Base-by-base conservation (phyloP, 2,113 vertebrate genomes). In the Mustela nigripes region DNA sequence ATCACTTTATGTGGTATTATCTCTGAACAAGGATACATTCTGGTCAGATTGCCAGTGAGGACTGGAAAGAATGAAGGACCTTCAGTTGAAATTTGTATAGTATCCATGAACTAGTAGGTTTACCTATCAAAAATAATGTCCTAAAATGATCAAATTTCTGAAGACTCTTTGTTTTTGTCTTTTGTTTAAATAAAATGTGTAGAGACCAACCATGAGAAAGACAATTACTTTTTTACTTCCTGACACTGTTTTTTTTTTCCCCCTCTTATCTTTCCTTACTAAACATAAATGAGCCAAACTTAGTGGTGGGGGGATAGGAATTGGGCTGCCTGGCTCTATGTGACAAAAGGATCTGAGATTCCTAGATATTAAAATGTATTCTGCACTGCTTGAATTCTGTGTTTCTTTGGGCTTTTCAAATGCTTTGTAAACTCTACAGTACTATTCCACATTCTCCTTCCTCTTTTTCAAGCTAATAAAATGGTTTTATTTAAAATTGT, bases 111-210 rank as follows among this genome's bases (percentile, higher is more conserved):
- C 60, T 83, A 0, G 56, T 60, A 48, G 26, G 53, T 85, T 69
- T 85, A 78, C 5, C 62, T 89, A 33, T 73, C 11, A 85, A 84
- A 90, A 84, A 53, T 45, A 84, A 14, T 22, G 39, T 31, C 50
- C 89, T 53, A 53, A 81, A 92, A 42, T 69, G 65, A 71, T 45
- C 48, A 83, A 31, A 63, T 81, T 96, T 92, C 45, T 96, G 48
- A 60, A 91, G 16, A 85, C 39, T 53, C 45, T 31, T 78, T 73
- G 39, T 85, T 65, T 36, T 81, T 84, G 42, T 33, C 3, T 28
- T 96, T 94, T 94, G 3, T 81, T 74, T 84, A 78, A 89, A 53
- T 89, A 95, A 50, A 67, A 88, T 87, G 71, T 79, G 69, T 86
- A 89, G 91, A 95, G 22, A 83, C 28, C n/a, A 33, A 83, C 28